Base-by-base conservation (phyloP, 2,113 vertebrate species). In the Benitochromis conjunctus region DNA sequence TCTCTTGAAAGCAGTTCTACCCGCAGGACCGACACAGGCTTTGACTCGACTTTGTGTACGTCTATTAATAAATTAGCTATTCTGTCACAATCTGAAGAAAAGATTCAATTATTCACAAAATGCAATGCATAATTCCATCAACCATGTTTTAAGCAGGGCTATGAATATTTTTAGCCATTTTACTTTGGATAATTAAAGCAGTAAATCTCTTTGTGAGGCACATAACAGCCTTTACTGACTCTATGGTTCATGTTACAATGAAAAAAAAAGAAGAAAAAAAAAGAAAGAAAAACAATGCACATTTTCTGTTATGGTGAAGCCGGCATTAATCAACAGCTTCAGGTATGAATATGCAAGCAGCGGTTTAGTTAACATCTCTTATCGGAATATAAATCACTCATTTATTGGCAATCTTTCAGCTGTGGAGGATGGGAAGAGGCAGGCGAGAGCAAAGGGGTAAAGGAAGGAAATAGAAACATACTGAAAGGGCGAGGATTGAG, bases 41-140 rank as follows among this genome's bases (percentile, higher is more conserved):
- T 95, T 95, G 94, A 95, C 95, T 96, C 93, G 86, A 95, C 94
- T 95, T 95, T 96, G 94, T 95, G 94, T 94, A 94, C 88, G 89
- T 95, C 95, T 94, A 96, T 96, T 96, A 96, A 96, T 96, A 96
- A 95, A 96, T 96, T 95, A 96, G 92, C 92, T 94, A 95, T 96
- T 96, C 94, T 95, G 95, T 96, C 96, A 95, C 94, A 95, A 94
- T 96, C 92, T 95, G 94, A 96, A 95, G 94, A 92, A 96, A 96
- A 95, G 92, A 95, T 96, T 96, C 90, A 96, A 96, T 96, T 95
- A 96, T 96, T 96, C 95, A 96, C 92, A 96, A 92, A 96, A 93
- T 94, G 93, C 91, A 71, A 96, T 95, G 93, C 95, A 96, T 96
- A 96, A 96, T 96, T 96, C 93, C 91, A 94, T 94, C 91, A 93